phyloP scores from a whole-genome alignment of 2,888 invertebrate species.

The Frankliniella fusca region DNA sequence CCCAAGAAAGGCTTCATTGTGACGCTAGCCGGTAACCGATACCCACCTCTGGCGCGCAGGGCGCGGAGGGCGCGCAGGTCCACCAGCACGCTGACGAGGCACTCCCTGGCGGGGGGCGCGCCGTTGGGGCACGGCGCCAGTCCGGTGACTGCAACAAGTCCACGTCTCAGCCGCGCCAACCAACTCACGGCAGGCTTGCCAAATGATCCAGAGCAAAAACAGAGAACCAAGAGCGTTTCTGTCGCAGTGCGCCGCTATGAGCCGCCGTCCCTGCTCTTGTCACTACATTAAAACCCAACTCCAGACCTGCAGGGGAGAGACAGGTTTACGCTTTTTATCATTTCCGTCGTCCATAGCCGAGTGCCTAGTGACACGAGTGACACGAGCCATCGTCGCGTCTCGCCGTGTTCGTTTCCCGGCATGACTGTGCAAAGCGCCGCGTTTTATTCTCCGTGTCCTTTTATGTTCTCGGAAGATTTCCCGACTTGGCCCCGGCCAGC shows the following conservation, averaged over 20 bases:
- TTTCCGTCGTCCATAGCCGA: neutral
- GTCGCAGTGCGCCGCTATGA: neutral
- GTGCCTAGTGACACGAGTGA: too few relatives aligned
- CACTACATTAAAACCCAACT: too few relatives aligned
- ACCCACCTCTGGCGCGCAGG: constrained; percentile 5
- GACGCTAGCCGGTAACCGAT: neutral
- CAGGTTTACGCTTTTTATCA: neutral
- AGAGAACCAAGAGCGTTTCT: neutral
- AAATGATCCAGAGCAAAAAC: neutral
- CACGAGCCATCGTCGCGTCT: too few relatives aligned
- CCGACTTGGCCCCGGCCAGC: too few relatives aligned
- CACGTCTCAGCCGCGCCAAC: neutral
- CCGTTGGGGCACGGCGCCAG: constrained; percentile 18
- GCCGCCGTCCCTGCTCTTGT: too few relatives aligned
- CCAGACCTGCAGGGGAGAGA: neutral
- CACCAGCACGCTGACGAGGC: constrained; percentile 12
- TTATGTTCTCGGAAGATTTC: too few relatives aligned
- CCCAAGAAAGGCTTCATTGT: too few relatives aligned
- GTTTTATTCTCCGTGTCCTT: too few relatives aligned
- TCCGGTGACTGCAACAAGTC: constrained; percentile 16
- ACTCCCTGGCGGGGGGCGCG: constrained; percentile 14
- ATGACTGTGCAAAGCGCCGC: too few relatives aligned
- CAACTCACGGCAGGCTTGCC: neutral
- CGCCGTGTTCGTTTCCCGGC: too few relatives aligned
- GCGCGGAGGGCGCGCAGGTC: constrained; percentile 13